Evolutionary conservation across 2,113 vertebrate genomes (phyloP).

Genomic region (Candoia aspera): DNA sequence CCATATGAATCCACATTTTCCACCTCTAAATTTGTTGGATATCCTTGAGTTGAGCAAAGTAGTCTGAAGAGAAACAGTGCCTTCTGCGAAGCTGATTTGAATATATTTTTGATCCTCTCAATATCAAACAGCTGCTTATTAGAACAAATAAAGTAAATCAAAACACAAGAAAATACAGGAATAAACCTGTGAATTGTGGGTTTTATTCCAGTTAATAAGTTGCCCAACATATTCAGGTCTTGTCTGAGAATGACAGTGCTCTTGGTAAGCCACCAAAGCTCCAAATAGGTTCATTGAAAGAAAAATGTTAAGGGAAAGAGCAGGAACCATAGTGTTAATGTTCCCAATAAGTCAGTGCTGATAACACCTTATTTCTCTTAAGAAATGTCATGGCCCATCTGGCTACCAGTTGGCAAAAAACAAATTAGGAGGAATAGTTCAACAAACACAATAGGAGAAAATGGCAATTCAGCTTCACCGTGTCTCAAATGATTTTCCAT

Average conservation of each 20-base stretch:
- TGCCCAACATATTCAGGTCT: background rate
- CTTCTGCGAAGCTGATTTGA: no score
- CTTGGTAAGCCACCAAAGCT: background rate
- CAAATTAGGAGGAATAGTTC: conserved; percentile 23
- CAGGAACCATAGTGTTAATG: background rate
- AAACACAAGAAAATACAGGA: background rate
- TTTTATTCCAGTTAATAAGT: background rate
- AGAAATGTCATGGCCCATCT: conserved; percentile 3
- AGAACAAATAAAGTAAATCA: background rate
- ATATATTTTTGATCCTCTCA: background rate
- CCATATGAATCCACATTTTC: background rate
- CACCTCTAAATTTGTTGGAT: background rate
- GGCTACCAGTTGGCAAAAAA: background rate
- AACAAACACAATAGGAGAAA: conserved; percentile 1
- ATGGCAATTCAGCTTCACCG: conserved; percentile 30
- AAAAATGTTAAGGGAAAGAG: background rate
- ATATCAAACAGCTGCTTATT: background rate
- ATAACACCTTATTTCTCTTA: background rate
- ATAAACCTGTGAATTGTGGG: background rate
- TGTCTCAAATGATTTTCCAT: conserved; percentile 33
- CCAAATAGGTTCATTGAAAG: accelerated
- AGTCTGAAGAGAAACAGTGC: background rate
- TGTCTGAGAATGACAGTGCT: background rate
- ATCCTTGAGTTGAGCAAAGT: background rate
- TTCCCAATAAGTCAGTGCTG: background rate